Evolutionary conservation across 1,140 invertebrate species (phyloP).

Genomic region (Solen grandis): DNA sequence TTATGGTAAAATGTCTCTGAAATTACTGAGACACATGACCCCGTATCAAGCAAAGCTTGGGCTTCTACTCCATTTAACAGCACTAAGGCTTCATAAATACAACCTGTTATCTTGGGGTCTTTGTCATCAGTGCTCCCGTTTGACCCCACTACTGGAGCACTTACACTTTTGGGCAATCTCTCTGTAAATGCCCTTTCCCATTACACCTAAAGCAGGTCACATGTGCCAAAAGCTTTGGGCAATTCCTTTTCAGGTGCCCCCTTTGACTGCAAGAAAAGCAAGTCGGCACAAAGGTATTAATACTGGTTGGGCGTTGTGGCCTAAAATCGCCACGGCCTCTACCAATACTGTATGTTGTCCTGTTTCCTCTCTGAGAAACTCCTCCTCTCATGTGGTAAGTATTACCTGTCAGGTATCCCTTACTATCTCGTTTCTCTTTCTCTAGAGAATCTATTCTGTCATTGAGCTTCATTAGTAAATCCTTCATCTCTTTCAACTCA

Average conservation of each 20-base stretch:
- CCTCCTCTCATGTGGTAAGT: too few species aligned
- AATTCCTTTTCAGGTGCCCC: slow-evolving; percentile 16
- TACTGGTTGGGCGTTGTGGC: too few species aligned
- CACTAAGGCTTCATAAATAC: not conserved
- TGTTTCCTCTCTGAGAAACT: too few species aligned
- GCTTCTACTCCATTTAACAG: not conserved
- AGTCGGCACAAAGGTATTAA: too few species aligned
- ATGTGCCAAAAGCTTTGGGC: not conserved
- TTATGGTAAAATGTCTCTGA: not conserved
- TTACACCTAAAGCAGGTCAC: not conserved
- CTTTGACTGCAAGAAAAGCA: slow-evolving; percentile 1
- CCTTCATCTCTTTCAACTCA: too few species aligned
- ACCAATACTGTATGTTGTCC: too few species aligned
- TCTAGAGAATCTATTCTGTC: too few species aligned
- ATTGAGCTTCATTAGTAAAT: too few species aligned
- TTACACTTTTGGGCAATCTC: slow-evolving; percentile 28
- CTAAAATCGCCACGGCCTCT: too few species aligned
- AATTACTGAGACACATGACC: too few species aligned
- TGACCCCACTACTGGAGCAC: slow-evolving; percentile 25
- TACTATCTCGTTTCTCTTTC: too few species aligned
- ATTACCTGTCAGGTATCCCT: too few species aligned
- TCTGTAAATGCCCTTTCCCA: slow-evolving; percentile 10
- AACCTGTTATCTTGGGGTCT: slow-evolving; percentile 9
- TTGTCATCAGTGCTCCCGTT: not conserved
- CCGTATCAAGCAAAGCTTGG: not conserved